These are phyloP conservation scores for Phalera bucephala DNA, from an alignment of 2,888 invertebrate genomes.

Conservation along the genomic window DNA sequence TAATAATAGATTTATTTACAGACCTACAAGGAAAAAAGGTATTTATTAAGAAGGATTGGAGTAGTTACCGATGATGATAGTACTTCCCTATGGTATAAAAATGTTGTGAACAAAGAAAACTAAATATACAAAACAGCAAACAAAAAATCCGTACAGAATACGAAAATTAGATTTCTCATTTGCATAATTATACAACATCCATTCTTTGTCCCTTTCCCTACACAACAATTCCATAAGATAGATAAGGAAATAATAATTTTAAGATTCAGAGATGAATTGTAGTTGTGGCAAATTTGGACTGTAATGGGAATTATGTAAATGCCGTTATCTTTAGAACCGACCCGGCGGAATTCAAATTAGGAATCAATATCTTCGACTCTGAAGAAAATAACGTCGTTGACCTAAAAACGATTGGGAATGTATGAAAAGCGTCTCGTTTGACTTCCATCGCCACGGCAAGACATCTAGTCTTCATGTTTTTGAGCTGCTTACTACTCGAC, in stretches of 20 bases:
- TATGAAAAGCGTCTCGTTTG: neutral
- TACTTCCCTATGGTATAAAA: too few relatives aligned
- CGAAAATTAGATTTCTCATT: conserved; percentile 8
- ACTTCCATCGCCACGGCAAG: too few relatives aligned
- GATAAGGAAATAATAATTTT: conserved; percentile 1
- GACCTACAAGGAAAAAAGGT: too few relatives aligned
- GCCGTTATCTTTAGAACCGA: neutral
- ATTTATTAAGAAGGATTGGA: too few relatives aligned
- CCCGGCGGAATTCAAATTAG: conserved; percentile 3
- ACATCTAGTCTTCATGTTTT: too few relatives aligned
- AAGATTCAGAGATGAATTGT: conserved; percentile 1
- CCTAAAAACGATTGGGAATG: neutral
- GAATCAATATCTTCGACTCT: conserved; percentile 1
- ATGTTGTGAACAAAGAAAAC: neutral
- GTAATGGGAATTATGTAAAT: conserved; percentile 6
- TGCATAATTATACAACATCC: conserved; percentile 7
- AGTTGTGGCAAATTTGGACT: conserved; percentile 2
- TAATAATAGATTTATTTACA: too few relatives aligned
- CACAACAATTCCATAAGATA: neutral
- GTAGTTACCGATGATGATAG: too few relatives aligned
- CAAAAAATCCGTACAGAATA: neutral
- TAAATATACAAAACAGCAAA: neutral
- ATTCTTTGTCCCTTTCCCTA: conserved; percentile 1
- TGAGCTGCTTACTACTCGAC: too few relatives aligned
- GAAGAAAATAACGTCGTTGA: neutral